Base-by-base conservation (phyloP, 2,888 invertebrate species). In the Tenthredo notha region DNA sequence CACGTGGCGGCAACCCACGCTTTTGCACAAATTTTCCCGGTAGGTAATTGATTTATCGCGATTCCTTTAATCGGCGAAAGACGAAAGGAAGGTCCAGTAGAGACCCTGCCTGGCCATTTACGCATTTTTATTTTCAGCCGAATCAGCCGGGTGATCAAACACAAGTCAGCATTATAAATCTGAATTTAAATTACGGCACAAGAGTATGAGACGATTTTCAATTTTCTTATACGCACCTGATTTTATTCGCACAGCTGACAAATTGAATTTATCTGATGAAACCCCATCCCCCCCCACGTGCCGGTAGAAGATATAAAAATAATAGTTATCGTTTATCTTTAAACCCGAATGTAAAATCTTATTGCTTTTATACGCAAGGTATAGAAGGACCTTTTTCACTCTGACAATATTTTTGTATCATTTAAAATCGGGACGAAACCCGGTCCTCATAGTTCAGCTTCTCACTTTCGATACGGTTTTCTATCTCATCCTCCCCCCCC, bases 41-140 rank as follows among this genome's bases (percentile, higher is more conserved):
- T 43, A 37, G n/a, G 74, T 40, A 12, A 74, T 74, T 74, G 43
- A 74, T 74, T 74, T 25, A 74, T 25, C 25, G 74, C 43, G 74
- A 74, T 43, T 74, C 29, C 43, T 74, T 74, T 43, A 74, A 74
- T 74, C 74, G 29, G 43, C 43, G 21, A 43, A 12, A 74, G 12
- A 3, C 43, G 21, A 74, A 21, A 21, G 10, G 43, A 74, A 67
- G 67, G 18, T 67, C 67, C n/a, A n/a, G n/a, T n/a, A n/a, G n/a
- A 33, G 18, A 33, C 29, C 12, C 33, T 1, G 67, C 1, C 21
- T 74, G 74, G n/a, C 40, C 21, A 74, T 74, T 12, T 21, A 74
- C 40, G 43, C 12, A 10, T 40, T 54, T 72, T 77, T 77, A 77
- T 77, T 77, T 77, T 77, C 9, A 77, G 50, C 77, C 77, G 29